Percentiles rank a stretch among this genome's conserved stretches.
phyloP scores from a whole-genome alignment of 1,140 invertebrate species.

The Polyergus mexicanus region DNA sequence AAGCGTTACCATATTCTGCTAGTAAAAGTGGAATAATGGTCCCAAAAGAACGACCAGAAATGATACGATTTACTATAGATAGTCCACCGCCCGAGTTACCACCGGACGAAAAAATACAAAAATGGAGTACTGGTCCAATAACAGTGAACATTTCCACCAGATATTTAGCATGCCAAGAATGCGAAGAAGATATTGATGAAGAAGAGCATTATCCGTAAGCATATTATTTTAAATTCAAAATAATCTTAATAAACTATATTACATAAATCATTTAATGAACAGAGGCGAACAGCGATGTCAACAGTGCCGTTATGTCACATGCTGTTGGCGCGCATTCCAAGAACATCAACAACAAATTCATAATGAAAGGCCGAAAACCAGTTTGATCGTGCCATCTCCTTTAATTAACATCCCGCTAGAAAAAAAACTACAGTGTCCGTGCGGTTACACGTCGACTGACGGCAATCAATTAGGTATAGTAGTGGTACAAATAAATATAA shows the following conservation, averaged over 20 bases:
- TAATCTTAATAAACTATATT: neutral
- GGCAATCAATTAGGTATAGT: slow-evolving; percentile 86
- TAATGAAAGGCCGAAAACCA: slow-evolving; percentile 87
- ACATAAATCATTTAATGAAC: slow-evolving; percentile 75
- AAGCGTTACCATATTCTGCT: slow-evolving; percentile 82
- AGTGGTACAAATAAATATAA: neutral
- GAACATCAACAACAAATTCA: slow-evolving; percentile 90
- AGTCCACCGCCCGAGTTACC: slow-evolving; percentile 71
- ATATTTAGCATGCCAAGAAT: slow-evolving; percentile 89
- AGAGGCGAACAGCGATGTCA: slow-evolving; percentile 91
- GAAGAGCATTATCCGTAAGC: slow-evolving; percentile 91
- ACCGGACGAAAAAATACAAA: slow-evolving; percentile 78
- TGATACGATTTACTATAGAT: slow-evolving; percentile 83
- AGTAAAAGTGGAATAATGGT: slow-evolving; percentile 83
- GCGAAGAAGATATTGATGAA: slow-evolving; percentile 89
- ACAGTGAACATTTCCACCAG: slow-evolving; percentile 73
- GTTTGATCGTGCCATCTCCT: slow-evolving; percentile 85
- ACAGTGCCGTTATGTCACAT: slow-evolving; percentile 92
- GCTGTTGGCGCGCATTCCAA: slow-evolving; percentile 91
- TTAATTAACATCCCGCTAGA: slow-evolving; percentile 86
- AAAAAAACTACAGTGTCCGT: slow-evolving; percentile 90
- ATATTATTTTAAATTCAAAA: neutral
- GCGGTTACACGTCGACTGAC: slow-evolving; percentile 90
- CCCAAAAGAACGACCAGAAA: slow-evolving; percentile 79
- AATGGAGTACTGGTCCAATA: slow-evolving; percentile 81